Evolutionary conservation across 2,797 vertebrate species (phyloP).

Genomic region (Oreochromis mossambicus): DNA sequence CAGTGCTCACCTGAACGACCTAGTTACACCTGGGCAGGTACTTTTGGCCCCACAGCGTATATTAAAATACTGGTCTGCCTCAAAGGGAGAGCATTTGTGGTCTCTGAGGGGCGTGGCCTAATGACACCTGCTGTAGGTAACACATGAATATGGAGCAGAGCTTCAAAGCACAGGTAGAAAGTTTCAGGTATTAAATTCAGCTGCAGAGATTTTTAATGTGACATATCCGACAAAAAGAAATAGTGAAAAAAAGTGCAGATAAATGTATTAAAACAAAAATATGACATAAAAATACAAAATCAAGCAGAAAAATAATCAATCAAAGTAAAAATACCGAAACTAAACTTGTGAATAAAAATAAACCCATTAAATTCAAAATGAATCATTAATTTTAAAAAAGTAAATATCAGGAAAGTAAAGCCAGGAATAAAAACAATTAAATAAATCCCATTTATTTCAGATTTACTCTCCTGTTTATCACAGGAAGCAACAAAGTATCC

Average conservation of each 20-base stretch:
- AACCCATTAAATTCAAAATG: background rate
- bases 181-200: background rate
- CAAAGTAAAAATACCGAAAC: background rate
- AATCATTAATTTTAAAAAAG: background rate
- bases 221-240: accelerated
- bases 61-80: background rate
- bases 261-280: accelerated
- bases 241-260: background rate
- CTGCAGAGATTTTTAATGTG: background rate
- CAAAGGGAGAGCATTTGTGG: background rate
- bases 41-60: background rate
- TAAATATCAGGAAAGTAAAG: background rate
- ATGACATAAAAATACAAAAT: background rate
- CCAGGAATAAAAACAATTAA: background rate
- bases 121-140: background rate
- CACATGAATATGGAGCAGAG: background rate
- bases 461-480: background rate
- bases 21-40: background rate
- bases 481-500: background rate
- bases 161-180: background rate
- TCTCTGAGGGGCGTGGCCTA: background rate
- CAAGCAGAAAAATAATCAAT: background rate
- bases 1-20: background rate
- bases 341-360: background rate
- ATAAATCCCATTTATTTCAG: background rate